phyloP scores from a whole-genome alignment of 1,140 invertebrate species.

The Sminthurinus signatus region DNA sequence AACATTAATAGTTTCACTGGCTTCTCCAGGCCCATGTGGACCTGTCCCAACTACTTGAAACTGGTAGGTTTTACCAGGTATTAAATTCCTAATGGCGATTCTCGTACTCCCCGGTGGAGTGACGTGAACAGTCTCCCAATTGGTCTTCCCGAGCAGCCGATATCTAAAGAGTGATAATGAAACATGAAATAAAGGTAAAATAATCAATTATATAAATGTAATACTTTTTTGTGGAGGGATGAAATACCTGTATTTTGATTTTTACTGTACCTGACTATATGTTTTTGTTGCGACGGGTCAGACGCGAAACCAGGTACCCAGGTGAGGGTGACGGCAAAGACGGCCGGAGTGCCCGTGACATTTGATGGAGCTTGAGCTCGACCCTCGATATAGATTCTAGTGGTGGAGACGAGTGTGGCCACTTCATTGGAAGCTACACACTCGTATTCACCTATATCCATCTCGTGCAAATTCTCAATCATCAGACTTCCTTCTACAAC shows the following conservation, averaged over 20 bases:
- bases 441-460: conserved; percentile 87
- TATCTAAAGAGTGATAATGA: no score
- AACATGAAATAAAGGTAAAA: no score
- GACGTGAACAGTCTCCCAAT: conserved; percentile 89
- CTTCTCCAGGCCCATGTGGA: conserved; percentile 85
- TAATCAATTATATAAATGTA: no score
- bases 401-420: conserved; percentile 80
- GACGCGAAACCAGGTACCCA: conserved; percentile 92
- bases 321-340: conserved; percentile 78
- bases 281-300: conserved; percentile 89
- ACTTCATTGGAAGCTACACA: conserved; percentile 92
- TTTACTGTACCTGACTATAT: conserved; percentile 79
- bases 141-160: conserved; percentile 67
- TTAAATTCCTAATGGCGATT: conserved; percentile 83
- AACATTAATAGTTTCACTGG: conserved; percentile 84
- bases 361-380: conserved; percentile 95
- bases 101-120: conserved; percentile 77
- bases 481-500: conserved; percentile 81
- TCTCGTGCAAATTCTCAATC: conserved; percentile 73
- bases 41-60: conserved; percentile 95
- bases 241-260: no score
- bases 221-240: no score
- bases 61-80: conserved; percentile 85
- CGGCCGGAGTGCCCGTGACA: conserved; percentile 73
- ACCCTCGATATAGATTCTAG: conserved; percentile 86